A percentile compares a stretch with the other conserved stretches of the same genome.
Evolutionary conservation across 2,113 vertebrate genomes (phyloP).

Genomic region (Urocynchramus pylzowi): DNA sequence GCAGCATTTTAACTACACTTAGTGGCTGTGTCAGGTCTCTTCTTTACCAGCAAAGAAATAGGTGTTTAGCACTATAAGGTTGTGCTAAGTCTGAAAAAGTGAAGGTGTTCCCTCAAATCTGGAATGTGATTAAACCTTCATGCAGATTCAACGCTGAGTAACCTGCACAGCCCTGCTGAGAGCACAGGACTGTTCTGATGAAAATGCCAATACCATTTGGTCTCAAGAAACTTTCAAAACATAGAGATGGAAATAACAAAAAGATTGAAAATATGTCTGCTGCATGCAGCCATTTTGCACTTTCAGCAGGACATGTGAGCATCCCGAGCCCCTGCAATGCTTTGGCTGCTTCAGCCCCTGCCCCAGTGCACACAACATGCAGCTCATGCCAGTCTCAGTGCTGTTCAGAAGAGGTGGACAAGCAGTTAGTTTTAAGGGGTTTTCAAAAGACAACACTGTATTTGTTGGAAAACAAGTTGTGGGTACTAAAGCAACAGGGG

Average conservation of each 20-base stretch:
- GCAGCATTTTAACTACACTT: not conserved
- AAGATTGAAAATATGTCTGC: not conserved
- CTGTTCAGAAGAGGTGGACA: not conserved
- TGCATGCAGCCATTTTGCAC: not conserved
- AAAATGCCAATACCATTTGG: fast-evolving
- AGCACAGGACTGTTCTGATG: not conserved
- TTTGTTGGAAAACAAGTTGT: not conserved
- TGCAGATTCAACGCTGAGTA: not conserved
- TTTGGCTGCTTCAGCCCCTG: not conserved
- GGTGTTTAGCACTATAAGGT: not conserved
- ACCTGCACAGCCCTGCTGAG: not conserved
- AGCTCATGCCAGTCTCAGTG: fast-evolving
- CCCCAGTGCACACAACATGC: fast-evolving
- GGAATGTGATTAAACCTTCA: not conserved
- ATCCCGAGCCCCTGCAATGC: not conserved
- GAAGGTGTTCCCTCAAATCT: not conserved
- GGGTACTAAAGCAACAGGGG: not conserved
- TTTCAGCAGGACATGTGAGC: not conserved
- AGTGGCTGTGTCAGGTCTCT: not conserved
- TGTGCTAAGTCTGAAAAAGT: not conserved
- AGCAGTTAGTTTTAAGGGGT: not conserved
- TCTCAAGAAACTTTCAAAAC: not conserved
- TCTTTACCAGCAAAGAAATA: not conserved
- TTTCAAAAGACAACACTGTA: not conserved
- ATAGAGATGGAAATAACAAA: not conserved